Percentiles rank a stretch among this genome's conserved stretches.
Evolutionary conservation across 2,888 invertebrate species (phyloP).

Genomic region (Micoletzkya japonica): DNA sequence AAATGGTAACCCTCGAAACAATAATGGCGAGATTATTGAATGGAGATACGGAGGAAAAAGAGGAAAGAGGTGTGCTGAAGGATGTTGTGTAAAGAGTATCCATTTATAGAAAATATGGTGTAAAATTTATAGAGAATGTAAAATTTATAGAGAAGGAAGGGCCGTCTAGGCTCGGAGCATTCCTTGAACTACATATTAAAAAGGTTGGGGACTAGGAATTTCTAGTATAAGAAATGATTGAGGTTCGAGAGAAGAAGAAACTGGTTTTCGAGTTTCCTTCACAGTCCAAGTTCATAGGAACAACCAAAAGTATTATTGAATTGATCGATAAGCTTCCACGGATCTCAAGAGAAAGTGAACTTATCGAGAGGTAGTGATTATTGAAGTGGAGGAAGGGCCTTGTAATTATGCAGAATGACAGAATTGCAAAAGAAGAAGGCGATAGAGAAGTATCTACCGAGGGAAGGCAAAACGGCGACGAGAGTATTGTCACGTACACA

Average conservation of each 20-base stretch:
- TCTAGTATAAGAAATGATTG: no score
- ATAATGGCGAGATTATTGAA: no score
- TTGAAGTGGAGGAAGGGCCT: neutral
- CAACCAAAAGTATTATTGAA: neutral
- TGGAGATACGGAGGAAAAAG: neutral
- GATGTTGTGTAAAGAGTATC: no score
- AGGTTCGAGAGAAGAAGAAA: constrained; percentile 7
- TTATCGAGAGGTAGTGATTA: neutral
- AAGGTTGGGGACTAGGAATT: no score
- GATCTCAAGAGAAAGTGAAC: neutral
- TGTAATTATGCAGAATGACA: constrained; percentile 20
- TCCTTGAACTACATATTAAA: no score
- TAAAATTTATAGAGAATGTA: no score
- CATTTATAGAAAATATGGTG: no score
- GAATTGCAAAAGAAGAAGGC: constrained; percentile 5
- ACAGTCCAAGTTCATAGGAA: constrained; percentile 1
- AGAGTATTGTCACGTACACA: constrained; percentile 9
- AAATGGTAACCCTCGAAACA: no score
- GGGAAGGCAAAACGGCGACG: neutral
- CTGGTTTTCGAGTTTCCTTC: constrained; percentile 7
- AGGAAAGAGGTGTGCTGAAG: neutral
- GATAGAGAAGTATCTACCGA: constrained; percentile 10
- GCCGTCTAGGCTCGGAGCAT: no score
- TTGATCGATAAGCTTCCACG: neutral
- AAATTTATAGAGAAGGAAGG: no score